Evolutionary conservation across 1,140 invertebrate genomes (phyloP).

Genomic region (Popillia japonica): DNA sequence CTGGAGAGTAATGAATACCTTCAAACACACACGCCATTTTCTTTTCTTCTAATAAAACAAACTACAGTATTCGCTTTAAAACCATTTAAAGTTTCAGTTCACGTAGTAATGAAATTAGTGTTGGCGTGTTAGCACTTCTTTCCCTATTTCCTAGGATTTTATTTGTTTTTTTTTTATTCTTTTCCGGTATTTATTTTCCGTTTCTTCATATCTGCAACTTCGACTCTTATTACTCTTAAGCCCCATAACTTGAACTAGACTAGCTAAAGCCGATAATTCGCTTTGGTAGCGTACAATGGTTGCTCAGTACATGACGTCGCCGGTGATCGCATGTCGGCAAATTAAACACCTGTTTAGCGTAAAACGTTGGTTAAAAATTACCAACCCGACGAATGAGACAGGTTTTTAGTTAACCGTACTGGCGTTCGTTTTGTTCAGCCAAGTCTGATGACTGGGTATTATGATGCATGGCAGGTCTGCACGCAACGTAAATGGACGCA

Average conservation of each 20-base stretch:
- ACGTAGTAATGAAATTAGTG: constrained; percentile 7
- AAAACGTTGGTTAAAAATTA: constrained; percentile 22
- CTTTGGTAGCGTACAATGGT: too few species aligned
- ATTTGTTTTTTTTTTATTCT: neutral
- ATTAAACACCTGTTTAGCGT: constrained; percentile 28
- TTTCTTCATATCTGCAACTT: neutral
- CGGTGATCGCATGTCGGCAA: constrained; percentile 2
- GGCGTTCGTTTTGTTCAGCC: neutral
- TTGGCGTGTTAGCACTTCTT: neutral
- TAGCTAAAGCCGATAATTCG: too few species aligned
- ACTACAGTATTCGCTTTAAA: neutral
- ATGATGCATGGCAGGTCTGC: neutral
- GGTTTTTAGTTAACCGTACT: constrained; percentile 10
- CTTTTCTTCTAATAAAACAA: neutral
- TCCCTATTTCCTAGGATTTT: neutral
- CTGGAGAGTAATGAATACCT: too few species aligned
- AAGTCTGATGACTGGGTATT: neutral
- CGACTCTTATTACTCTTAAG: neutral
- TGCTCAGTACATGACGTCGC: neutral
- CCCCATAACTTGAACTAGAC: too few species aligned
- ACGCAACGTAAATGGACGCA: neutral
- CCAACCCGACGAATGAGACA: constrained; percentile 8
- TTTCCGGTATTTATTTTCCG: neutral
- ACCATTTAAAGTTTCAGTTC: neutral
- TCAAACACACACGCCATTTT: neutral